Base-by-base conservation (phyloP, 2,888 invertebrate species). In the Chaetogeoica ovagalla region DNA sequence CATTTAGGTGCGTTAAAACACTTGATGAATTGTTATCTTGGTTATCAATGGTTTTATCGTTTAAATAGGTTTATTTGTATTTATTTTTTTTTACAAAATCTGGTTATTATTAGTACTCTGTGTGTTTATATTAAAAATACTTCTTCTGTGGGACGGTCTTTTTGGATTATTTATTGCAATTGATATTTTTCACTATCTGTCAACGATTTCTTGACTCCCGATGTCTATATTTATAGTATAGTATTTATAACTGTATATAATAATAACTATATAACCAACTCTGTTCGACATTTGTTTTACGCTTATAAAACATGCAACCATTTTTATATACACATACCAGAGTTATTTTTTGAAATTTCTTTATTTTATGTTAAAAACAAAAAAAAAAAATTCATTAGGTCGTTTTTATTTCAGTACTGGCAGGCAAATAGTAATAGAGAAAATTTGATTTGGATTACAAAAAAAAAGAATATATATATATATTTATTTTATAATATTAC, bases 391-490 rank as follows among this genome's bases (percentile, higher is more conserved):
- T 70, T 70, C 8, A 6, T 63, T 19, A 9, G n/a, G 0, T 48
- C 15, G 13, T 52, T 73, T 63, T 52, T 21, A 17, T 57, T 43
- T 66, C 0, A 43, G 23, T 43, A 30, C 11, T 21, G 66, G 11
- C n/a, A 57, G 19, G 11, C n/a, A 57, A 13, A 57, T 66, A 43
- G 39, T 66, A 37, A 39, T 57, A 74, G 39, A n/a, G 30, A 52
- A 30, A 52, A 23, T 55, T 23, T 19, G 23, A 39, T 74, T 43
- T 57, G 39, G 39, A 39, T 55, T 17, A 23, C 30, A 30, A 43
- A 68, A 59, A 68, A 74, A 68, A 43, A 68, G 63, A 55, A 48
- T 68, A 68, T 68, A 76, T 76, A 68, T 59, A 68, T 76, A 43
- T 68, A 76, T 48, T 73, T 48, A 62, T 6, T 30, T 63, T 52